Evolutionary conservation across 2,888 invertebrate genomes (phyloP).

Genomic region (Cheilosia grossa): DNA sequence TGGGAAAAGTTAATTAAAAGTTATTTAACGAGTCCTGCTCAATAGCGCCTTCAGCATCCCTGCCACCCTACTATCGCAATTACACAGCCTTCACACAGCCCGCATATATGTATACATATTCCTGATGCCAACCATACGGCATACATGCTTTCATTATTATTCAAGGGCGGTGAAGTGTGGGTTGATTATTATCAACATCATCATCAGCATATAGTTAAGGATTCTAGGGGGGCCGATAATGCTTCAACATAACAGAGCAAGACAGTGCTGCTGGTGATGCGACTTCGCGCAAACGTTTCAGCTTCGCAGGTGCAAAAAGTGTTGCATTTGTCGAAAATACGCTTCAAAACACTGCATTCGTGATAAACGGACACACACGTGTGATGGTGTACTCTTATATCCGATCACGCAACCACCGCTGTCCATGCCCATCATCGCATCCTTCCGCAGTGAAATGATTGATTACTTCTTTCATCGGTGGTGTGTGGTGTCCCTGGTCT

Average conservation of each 20-base stretch:
- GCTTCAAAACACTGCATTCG: conserved; percentile 22
- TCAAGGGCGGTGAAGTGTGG: neutral
- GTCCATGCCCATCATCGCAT: conserved; percentile 47
- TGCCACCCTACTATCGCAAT: neutral
- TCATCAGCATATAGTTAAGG: conserved; percentile 8
- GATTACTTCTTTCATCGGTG: conserved; percentile 65
- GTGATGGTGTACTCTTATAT: conserved; percentile 32
- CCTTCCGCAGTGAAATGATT: conserved; percentile 57
- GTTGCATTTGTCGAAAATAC: conserved; percentile 2
- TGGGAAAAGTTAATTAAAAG: conserved; percentile 73
- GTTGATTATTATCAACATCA: conserved; percentile 41
- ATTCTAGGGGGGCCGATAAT: neutral
- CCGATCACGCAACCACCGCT: conserved; percentile 21
- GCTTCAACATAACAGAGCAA: neutral
- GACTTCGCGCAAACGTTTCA: neutral
- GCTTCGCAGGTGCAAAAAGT: conserved; percentile 8
- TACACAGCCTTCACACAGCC: neutral
- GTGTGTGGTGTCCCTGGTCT: conserved; percentile 57
- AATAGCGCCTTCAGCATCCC: conserved; percentile 46
- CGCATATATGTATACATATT: conserved; percentile 7
- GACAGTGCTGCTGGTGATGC: neutral
- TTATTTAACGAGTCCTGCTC: conserved; percentile 65
- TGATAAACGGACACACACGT: conserved; percentile 1
- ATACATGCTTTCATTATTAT: conserved; percentile 24
- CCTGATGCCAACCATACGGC: neutral